phyloP scores from a whole-genome alignment of 2,888 invertebrate species.

The Latrodectus hesperus region DNA sequence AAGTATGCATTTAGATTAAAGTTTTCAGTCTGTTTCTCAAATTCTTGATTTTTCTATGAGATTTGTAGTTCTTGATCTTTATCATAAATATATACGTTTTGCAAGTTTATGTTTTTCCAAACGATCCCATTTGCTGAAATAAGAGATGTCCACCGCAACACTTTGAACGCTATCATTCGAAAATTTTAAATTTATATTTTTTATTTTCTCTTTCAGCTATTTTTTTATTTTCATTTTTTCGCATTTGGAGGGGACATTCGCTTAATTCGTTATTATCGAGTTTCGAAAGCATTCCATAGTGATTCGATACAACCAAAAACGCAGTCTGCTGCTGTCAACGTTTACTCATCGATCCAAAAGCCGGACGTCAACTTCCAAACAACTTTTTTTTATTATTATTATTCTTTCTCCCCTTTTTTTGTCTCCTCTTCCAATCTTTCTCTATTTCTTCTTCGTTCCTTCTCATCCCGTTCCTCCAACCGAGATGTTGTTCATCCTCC shows the following conservation, averaged over 20 bases:
- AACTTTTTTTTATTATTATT: conserved; percentile 40
- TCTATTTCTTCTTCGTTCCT: conserved; percentile 63
- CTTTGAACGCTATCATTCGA: not conserved
- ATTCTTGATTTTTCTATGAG: no score
- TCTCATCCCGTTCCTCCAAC: conserved; percentile 39
- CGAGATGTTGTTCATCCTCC: conserved; percentile 65
- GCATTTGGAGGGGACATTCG: conserved; percentile 31
- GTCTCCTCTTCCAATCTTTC: conserved; percentile 63
- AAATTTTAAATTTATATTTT: not conserved
- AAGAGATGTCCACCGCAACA: not conserved
- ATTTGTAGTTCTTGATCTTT: no score
- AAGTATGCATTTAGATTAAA: no score
- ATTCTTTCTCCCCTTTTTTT: not conserved
- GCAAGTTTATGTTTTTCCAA: not conserved
- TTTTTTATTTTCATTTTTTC: conserved; percentile 19
- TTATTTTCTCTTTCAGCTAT: no score
- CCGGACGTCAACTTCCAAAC: conserved; percentile 66
- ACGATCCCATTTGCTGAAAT: not conserved
- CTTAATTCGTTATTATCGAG: conserved; percentile 63
- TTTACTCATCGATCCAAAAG: conserved; percentile 61
- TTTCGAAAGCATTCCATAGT: conserved; percentile 46
- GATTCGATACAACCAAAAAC: conserved; percentile 47
- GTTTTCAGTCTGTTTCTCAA: no score
- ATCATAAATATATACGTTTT: no score
- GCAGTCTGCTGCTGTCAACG: conserved; percentile 57